phyloP scores from a whole-genome alignment of 2,113 vertebrate genomes.

The Nerophis ophidion region DNA sequence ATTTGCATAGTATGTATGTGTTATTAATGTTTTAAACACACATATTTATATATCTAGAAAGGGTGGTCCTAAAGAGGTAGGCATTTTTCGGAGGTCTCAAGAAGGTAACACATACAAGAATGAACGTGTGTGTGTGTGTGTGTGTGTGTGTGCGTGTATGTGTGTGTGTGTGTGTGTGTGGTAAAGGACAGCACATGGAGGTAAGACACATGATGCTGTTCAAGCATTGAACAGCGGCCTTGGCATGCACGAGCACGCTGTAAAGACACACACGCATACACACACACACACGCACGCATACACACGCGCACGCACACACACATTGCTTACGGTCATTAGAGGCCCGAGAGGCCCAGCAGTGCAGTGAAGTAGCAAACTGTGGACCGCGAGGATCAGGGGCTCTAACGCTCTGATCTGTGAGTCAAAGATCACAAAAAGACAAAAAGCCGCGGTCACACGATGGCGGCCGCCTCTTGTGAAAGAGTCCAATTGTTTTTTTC shows the following conservation, averaged over 20 bases:
- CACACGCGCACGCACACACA: conserved; percentile 22
- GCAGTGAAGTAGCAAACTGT: conserved; percentile 96
- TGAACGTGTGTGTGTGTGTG: not conserved
- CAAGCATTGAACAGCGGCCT: conserved; percentile 20
- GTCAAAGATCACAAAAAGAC: conserved; percentile 80
- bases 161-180: not conserved
- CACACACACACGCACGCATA: conserved; percentile 23
- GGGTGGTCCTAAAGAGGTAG: too few species aligned
- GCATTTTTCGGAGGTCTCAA: too few species aligned
- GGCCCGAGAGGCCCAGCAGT: conserved; percentile 86
- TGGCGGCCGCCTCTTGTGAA: conserved; percentile 24
- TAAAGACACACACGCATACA: conserved; percentile 7
- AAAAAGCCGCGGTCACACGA: conserved; percentile 57
- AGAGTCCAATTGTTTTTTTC: conserved; percentile 13
- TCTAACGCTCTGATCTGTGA: conserved; percentile 96
- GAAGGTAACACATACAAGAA: too few species aligned
- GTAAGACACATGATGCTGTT: conserved; percentile 23
- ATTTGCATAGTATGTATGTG: too few species aligned
- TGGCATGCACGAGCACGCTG: conserved; percentile 14
- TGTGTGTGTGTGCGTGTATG: not conserved
- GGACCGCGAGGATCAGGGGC: conserved; percentile 95
- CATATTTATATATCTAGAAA: too few species aligned
- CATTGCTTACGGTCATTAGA: conserved; percentile 89
- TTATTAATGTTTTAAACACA: too few species aligned
- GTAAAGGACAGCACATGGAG: conserved; percentile 20